Percentiles rank a stretch among this genome's conserved stretches.
These are phyloP conservation scores for Phthorimaea operculella DNA, from an alignment of 1,140 invertebrate species.

Conservation along the genomic window DNA sequence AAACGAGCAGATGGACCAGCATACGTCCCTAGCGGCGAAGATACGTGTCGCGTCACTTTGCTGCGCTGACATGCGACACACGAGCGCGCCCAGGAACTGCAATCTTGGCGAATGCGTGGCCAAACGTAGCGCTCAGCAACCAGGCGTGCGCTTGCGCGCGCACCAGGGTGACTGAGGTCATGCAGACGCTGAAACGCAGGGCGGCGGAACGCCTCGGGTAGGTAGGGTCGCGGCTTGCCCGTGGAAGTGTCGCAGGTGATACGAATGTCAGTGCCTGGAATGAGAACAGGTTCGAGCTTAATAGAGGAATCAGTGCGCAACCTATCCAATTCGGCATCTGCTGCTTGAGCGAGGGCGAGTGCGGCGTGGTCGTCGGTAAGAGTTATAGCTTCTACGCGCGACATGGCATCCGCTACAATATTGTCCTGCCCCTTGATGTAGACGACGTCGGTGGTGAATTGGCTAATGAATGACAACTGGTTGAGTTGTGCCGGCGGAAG, in stretches of 20 bases:
- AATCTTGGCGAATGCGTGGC: no score
- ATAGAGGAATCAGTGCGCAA: neutral
- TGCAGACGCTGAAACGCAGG: no score
- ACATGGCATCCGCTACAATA: constrained; percentile 20
- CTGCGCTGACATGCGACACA: no score
- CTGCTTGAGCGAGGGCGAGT: constrained; percentile 3
- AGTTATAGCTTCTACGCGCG: constrained; percentile 8
- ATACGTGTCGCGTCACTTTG: no score
- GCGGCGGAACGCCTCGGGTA: no score
- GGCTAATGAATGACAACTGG: constrained; percentile 12
- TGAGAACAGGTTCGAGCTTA: constrained; percentile 6
- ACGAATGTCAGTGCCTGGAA: constrained; percentile 10
- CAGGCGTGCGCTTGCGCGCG: no score
- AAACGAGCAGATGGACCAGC: no score
- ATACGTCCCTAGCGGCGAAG: no score
- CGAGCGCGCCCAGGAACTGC: no score
- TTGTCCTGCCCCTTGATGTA: constrained; percentile 19
- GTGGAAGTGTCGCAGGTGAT: constrained; percentile 11
- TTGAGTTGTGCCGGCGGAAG: constrained; percentile 13
- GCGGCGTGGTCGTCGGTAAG: constrained; percentile 1
- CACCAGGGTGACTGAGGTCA: no score
- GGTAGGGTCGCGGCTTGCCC: no score
- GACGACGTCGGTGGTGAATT: constrained; percentile 19
- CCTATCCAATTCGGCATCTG: constrained; percentile 7
- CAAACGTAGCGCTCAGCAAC: no score